Percentiles rank a stretch among this genome's conserved stretches.
phyloP scores from a whole-genome alignment of 2,113 vertebrate genomes.

The Brachypodius melanocephalos region DNA sequence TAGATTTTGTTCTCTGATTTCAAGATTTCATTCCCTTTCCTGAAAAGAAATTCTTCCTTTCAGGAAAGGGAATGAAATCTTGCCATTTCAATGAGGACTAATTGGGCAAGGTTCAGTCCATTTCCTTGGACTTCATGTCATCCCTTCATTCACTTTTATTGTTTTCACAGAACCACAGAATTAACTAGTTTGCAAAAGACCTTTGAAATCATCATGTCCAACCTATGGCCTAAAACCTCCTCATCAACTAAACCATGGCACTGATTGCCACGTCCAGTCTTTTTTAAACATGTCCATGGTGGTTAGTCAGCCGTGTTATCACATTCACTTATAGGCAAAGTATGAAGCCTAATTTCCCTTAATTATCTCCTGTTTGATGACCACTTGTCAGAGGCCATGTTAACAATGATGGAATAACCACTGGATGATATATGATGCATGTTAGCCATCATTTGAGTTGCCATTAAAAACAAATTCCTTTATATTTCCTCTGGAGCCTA shows the following conservation, averaged over 20 bases:
- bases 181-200: neutral
- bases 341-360: neutral
- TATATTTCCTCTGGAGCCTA: neutral
- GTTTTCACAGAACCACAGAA: neutral
- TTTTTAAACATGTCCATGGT: neutral
- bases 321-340: neutral
- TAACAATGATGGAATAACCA: neutral
- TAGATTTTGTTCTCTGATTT: neutral
- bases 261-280: neutral
- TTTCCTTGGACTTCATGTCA: neutral
- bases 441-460: neutral
- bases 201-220: neutral
- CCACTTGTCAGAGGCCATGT: neutral
- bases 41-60: no score
- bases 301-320: neutral
- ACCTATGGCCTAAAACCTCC: neutral
- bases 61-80: neutral
- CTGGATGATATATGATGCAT: accelerated
- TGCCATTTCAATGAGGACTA: neutral
- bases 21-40: neutral
- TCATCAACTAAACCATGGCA: neutral
- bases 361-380: neutral
- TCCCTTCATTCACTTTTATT: neutral
- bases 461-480: neutral
- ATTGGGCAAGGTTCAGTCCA: neutral